These are phyloP conservation scores for Eucidaris tribuloides DNA, from an alignment of 35 echinoderm and acorn worm genomes.

Conservation along the genomic window DNA sequence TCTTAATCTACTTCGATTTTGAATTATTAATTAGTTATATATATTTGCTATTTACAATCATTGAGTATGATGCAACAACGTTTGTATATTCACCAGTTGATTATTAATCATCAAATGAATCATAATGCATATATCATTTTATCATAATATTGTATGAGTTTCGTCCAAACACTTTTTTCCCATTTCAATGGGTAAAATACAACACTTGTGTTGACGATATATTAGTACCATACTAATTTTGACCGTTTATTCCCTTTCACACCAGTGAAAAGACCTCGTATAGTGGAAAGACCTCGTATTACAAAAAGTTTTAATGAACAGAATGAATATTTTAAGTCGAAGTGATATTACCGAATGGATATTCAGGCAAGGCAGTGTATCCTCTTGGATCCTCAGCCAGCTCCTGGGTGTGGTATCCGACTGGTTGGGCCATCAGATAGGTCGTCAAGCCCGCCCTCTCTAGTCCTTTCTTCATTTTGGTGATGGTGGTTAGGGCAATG, in stretches of 20 bases:
- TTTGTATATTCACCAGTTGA: too few relatives aligned
- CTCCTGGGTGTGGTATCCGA: slow-evolving; percentile 71
- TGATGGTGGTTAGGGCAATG: slow-evolving; percentile 46
- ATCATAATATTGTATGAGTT: too few relatives aligned
- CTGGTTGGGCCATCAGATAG: slow-evolving; percentile 62
- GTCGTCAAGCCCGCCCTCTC: slow-evolving; percentile 25
- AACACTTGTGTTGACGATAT: not conserved
- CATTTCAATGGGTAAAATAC: not conserved
- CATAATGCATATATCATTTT: too few relatives aligned
- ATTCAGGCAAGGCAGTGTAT: slow-evolving; percentile 66
- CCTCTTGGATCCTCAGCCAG: slow-evolving; percentile 30
- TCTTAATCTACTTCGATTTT: too few relatives aligned
- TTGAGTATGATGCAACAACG: too few relatives aligned
- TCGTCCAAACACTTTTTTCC: not conserved
- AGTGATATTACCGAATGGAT: slow-evolving; percentile 54
- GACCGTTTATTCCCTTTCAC: not conserved
- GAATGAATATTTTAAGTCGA: not conserved
- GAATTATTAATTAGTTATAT: too few relatives aligned
- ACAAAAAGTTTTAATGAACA: not conserved
- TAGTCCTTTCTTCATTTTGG: slow-evolving; percentile 64
- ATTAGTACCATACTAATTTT: not conserved
- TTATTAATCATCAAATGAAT: too few relatives aligned
- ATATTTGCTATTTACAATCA: too few relatives aligned
- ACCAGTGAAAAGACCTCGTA: too few relatives aligned
- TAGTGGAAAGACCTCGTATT: too few relatives aligned